phyloP scores from a whole-genome alignment of 2,888 invertebrate species.

The Tiliacea citrago region DNA sequence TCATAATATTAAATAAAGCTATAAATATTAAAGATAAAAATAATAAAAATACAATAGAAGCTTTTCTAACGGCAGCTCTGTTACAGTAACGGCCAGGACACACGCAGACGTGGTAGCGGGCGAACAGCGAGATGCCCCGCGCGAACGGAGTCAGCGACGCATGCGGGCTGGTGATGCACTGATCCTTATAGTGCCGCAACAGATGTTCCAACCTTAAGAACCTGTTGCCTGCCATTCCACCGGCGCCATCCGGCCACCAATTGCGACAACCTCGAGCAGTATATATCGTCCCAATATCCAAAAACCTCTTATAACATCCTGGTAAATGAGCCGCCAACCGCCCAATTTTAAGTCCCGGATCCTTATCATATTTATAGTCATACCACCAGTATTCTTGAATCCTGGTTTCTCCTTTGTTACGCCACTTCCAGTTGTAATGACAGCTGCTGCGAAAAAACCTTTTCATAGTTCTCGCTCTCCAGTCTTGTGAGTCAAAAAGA shows the following conservation, averaged over 20 bases:
- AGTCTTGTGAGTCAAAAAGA: constrained; percentile 24
- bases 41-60: constrained; percentile 1
- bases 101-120: constrained; percentile 40
- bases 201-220: constrained; percentile 21
- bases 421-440: not conserved
- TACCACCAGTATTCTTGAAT: not conserved
- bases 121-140: constrained; percentile 30
- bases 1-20: not conserved
- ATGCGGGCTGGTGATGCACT: constrained; percentile 33
- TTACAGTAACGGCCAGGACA: constrained; percentile 32
- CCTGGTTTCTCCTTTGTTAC: rapidly evolving
- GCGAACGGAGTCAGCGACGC: constrained; percentile 29
- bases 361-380: rapidly evolving
- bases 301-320: constrained; percentile 38
- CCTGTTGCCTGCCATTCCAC: not conserved
- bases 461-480: constrained; percentile 3
- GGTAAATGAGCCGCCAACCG: not conserved
- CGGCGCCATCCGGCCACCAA: rapidly evolving
- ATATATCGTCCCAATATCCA: constrained; percentile 28
- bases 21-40: not conserved
- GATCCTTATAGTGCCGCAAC: not conserved
- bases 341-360: not conserved
- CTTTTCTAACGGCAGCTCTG: not conserved
- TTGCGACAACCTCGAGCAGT: constrained; percentile 38
- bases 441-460: constrained; percentile 25